A percentile compares a stretch with the other conserved stretches of the same genome.
Conservation (phyloP, 2,113 vertebrate species). For the Phylloscopus trochiloides region DNA sequence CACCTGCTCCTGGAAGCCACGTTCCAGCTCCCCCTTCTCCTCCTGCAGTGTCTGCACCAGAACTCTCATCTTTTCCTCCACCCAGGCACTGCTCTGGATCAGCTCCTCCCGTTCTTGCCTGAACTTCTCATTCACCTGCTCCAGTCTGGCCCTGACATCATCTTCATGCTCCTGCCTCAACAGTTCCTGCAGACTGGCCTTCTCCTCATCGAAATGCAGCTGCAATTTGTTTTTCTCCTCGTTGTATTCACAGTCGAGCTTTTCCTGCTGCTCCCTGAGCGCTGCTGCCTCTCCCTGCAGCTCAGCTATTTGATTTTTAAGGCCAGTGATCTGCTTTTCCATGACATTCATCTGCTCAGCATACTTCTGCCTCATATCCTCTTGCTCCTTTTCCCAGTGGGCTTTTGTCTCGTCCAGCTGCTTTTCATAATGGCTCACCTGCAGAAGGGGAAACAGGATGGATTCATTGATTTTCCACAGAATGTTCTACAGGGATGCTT, state of each 20-base stretch:
- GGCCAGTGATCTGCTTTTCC: constrained; percentile 70
- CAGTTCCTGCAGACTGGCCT: constrained; percentile 70
- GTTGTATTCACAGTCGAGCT: constrained; percentile 25
- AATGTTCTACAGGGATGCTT: not conserved
- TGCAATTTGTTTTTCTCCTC: constrained; percentile 70
- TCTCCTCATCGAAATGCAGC: constrained; percentile 63
- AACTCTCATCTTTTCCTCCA: constrained; percentile 62
- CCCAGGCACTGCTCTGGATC: constrained; percentile 7
- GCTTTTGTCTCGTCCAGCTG: constrained; percentile 73
- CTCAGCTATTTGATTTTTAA: constrained; percentile 66
- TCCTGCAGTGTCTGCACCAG: constrained; percentile 45
- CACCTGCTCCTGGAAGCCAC: constrained; percentile 55
- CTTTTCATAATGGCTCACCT: constrained; percentile 72
- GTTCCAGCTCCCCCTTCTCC: constrained; percentile 69
- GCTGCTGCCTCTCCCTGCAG: constrained; percentile 74
- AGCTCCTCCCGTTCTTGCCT: constrained; percentile 76
- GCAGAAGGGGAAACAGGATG: not conserved
- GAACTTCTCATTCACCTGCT: constrained; percentile 69
- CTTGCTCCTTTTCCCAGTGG: constrained; percentile 76
- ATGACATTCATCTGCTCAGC: constrained; percentile 68
- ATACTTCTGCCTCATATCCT: constrained; percentile 64
- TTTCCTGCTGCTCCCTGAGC: constrained; percentile 60
- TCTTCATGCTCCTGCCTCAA: constrained; percentile 68
- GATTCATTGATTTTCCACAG: rapidly evolving
- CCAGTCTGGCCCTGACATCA: constrained; percentile 66